These are phyloP conservation scores for Charadrius vociferus DNA, from an alignment of 2,113 vertebrate genomes.

Conservation along the genomic window DNA sequence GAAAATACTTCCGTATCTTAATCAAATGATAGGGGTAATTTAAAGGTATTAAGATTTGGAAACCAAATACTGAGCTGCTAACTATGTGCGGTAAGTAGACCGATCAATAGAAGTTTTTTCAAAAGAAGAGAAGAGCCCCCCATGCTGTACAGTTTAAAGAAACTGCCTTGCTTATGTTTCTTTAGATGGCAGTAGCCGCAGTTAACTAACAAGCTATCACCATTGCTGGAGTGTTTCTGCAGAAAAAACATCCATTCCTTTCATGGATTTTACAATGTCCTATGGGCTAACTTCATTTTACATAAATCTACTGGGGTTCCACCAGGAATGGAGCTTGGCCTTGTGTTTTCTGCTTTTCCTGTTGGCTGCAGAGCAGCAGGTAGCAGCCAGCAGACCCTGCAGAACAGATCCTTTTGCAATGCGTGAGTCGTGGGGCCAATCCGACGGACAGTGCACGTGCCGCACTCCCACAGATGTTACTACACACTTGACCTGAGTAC, in stretches of 20 bases:
- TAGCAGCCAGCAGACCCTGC: not conserved
- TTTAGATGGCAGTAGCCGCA: not conserved
- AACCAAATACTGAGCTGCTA: not conserved
- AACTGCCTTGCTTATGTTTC: not conserved
- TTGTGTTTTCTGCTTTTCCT: not conserved
- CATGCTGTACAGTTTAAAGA: not conserved
- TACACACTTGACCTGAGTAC: not conserved
- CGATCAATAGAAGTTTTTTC: not conserved
- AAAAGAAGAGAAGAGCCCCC: not conserved
- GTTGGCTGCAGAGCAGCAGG: not conserved
- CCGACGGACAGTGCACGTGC: not conserved
- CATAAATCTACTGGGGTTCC: not conserved
- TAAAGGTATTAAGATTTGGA: not conserved
- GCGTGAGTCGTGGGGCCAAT: not conserved
- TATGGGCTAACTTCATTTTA: not conserved
- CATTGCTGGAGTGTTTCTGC: not conserved
- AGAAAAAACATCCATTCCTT: not conserved
- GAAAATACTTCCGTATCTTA: not conserved
- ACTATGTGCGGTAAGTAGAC: not conserved
- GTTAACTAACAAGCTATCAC: not conserved
- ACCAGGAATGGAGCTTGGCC: not conserved
- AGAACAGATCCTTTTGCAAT: not conserved
- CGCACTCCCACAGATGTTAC: not conserved
- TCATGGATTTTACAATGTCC: not conserved
- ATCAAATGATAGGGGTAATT: not conserved